Percentiles rank a stretch among this genome's conserved stretches.
Evolutionary conservation across 1,140 invertebrate species (phyloP).

Genomic region (Himalopsyche phryganea): DNA sequence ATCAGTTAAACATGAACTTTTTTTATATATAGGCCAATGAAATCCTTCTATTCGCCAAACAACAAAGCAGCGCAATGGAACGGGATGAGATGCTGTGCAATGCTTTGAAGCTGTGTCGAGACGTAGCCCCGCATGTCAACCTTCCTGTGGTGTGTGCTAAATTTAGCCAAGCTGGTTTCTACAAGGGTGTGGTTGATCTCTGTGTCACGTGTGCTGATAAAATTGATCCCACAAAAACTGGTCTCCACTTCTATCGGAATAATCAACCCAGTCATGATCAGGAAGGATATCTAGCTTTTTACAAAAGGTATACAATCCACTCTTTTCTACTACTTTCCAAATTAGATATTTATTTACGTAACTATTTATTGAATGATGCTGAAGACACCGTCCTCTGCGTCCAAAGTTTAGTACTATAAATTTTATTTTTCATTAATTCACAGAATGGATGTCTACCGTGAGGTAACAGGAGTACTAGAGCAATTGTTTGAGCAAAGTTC

Average conservation of each 20-base stretch:
- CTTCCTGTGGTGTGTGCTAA: constrained; percentile 72
- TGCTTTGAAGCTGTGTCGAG: constrained; percentile 82
- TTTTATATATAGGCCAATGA: constrained; percentile 83
- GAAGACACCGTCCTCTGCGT: too few relatives aligned
- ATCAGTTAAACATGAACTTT: too few relatives aligned
- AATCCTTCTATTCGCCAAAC: constrained; percentile 77
- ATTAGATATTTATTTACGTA: too few relatives aligned
- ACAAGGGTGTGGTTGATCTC: constrained; percentile 85
- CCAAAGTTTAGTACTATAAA: too few relatives aligned
- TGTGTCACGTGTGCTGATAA: constrained; percentile 79
- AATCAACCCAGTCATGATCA: constrained; percentile 73
- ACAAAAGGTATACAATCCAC: constrained; percentile 62
- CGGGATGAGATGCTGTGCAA: constrained; percentile 71
- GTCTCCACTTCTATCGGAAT: constrained; percentile 84
- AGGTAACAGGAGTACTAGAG: constrained; percentile 77
- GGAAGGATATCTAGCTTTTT: constrained; percentile 68
- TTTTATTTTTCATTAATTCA: constrained; percentile 16
- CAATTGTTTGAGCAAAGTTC: constrained; percentile 70
- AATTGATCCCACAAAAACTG: constrained; percentile 84
- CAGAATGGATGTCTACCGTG: constrained; percentile 86
- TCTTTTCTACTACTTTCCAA: too few relatives aligned
- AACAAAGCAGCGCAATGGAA: constrained; percentile 62
- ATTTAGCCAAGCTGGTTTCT: constrained; percentile 74
- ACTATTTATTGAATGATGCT: too few relatives aligned
- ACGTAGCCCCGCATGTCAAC: constrained; percentile 77